These are phyloP conservation scores for Procambarus clarkii DNA, from an alignment of 1,140 invertebrate species.

Conservation along the genomic window DNA sequence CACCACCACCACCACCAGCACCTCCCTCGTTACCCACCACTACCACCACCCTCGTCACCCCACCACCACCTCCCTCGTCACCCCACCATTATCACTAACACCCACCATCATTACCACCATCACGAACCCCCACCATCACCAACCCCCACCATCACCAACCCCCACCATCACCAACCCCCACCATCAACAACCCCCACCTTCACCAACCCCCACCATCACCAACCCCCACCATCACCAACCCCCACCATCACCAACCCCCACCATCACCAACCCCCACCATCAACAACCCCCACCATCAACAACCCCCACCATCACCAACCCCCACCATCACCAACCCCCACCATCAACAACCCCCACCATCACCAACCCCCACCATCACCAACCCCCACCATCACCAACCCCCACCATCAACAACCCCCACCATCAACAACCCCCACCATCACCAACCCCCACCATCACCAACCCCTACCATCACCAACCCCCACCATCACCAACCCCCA, in stretches of 20 bases:
- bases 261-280: not conserved
- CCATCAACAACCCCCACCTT: not conserved
- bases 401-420: too few species aligned
- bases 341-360: too few species aligned
- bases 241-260: not conserved
- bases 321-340: too few species aligned
- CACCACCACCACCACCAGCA: not conserved
- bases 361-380: too few species aligned
- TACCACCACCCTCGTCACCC: not conserved
- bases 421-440: too few species aligned
- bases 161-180: not conserved
- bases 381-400: too few species aligned
- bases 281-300: not conserved
- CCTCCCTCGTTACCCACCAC: not conserved
- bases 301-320: not conserved
- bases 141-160: not conserved
- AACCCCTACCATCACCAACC: too few species aligned
- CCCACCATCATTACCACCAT: not conserved
- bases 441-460: too few species aligned
- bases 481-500: not conserved
- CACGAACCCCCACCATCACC: not conserved
- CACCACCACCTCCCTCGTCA: not conserved
- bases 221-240: not conserved
- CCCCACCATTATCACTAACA: not conserved
- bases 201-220: not conserved